These are phyloP conservation scores for Sphyrna mokarran DNA, from an alignment of 2,113 vertebrate genomes.

Conservation along the genomic window DNA sequence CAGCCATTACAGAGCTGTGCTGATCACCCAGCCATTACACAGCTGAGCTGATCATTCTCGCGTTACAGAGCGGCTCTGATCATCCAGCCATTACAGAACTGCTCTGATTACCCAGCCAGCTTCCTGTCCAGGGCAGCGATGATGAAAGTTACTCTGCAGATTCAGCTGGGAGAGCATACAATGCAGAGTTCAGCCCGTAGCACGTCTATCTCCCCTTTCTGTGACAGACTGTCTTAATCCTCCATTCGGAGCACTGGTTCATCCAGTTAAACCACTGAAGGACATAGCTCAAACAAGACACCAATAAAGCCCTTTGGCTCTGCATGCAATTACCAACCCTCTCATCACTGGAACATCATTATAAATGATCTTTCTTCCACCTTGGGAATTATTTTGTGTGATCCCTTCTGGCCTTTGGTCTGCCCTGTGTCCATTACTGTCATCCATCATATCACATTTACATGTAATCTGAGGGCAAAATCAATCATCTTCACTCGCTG, in stretches of 20 bases:
- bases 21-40: background rate
- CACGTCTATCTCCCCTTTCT: background rate
- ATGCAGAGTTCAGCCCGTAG: no score
- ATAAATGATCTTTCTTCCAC: background rate
- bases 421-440: background rate
- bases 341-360: background rate
- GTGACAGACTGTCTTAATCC: background rate
- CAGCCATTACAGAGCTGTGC: no score
- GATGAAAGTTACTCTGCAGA: background rate
- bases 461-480: background rate
- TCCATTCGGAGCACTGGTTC: background rate
- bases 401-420: background rate
- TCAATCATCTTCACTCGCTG: background rate
- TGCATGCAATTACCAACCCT: background rate
- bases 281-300: background rate
- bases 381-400: background rate
- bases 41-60: no score
- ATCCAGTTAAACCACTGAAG: background rate
- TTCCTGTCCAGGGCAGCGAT: background rate
- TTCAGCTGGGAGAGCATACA: background rate
- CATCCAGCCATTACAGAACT: background rate
- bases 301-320: background rate
- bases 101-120: background rate
- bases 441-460: background rate
- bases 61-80: no score